Base-by-base conservation (phyloP, 1,140 invertebrate genomes). In the Anagrus nilaparvatae region DNA sequence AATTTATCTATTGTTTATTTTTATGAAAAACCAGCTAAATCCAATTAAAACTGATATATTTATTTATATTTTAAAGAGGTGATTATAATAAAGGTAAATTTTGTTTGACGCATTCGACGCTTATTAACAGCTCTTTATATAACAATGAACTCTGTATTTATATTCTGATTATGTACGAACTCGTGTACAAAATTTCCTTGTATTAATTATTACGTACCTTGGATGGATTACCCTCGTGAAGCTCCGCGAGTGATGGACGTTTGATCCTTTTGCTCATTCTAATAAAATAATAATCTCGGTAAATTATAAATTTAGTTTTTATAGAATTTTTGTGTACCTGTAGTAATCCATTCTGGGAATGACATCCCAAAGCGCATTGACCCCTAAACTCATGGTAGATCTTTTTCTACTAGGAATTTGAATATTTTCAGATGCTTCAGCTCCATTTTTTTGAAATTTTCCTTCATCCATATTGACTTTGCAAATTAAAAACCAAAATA, bases 261-360 rank as follows among this genome's bases (percentile, higher is more conserved):
- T 84, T 84, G 0, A 78, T 78, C 35, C 80, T 67, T 52, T 75
- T 78, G 24, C 65, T 68, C 40, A 65, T 48, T 52, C 65, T 68
- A 40, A 12, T 55, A 60, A 30, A 56, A 25, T 43, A 18, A 48
- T 20, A 32, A 14, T 4, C 29, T 31, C 13, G 34, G 12, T 18
- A 4, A 12, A 18, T 25, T 28, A 13, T n/a, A 17, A 38, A 20
- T 38, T 12, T 9, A 24, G 14, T 25, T 8, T 21, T 37, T 27
- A 27, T 27, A 6, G 24, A n/a, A 13, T 28, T 39, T 17, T n/a
- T 5, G 84, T 78, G 63, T 87, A 88, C 61, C 88, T 81, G 60
- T 95, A 95, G 64, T 93, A 86, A 59, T 93, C 89, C 61, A 90
- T 67, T 35, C 88, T 72, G 1, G 90, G 90, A 14, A 93, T 65